Conservation (phyloP, 2,113 vertebrate species). For the Mobula hypostoma region DNA sequence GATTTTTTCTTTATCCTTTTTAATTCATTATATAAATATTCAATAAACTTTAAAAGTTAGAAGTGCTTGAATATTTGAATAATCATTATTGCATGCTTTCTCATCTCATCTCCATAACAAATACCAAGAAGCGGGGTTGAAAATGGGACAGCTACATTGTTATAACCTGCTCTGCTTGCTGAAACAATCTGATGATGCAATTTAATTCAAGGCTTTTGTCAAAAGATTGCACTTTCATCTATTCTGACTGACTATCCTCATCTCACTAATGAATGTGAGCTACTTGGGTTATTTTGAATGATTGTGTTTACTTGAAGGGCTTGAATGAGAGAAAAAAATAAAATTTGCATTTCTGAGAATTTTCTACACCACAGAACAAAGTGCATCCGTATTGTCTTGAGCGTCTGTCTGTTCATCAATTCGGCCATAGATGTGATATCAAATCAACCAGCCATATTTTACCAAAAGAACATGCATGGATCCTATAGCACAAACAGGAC, state of each 20-base stretch:
- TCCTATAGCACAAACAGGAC: background rate
- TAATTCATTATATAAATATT: conserved; percentile 7
- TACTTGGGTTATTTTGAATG: conserved; percentile 53
- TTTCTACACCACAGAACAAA: conserved; percentile 31
- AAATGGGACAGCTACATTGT: background rate
- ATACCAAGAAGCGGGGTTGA: background rate
- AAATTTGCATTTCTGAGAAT: conserved; percentile 57
- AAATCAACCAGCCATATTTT: background rate
- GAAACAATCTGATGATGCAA: conserved; percentile 1
- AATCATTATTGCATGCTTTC: conserved; percentile 15
- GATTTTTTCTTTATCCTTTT: background rate
- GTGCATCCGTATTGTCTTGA: background rate
- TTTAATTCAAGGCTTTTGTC: conserved; percentile 44
- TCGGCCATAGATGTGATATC: background rate
- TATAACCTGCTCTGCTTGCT: background rate
- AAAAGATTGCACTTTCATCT: conserved; percentile 48
- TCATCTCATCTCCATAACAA: conserved; percentile 23
- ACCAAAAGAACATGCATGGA: background rate
- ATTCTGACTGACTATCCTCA: conserved; percentile 50
- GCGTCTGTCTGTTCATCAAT: background rate
- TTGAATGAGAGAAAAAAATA: conserved; percentile 53
- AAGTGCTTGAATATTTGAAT: conserved; percentile 24
- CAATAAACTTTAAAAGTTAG: conserved; percentile 6
- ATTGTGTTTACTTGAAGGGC: conserved; percentile 51
- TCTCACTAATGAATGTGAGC: conserved; percentile 50